Base-by-base conservation (phyloP, 2,888 invertebrate species). In the Brachyptera risi region DNA sequence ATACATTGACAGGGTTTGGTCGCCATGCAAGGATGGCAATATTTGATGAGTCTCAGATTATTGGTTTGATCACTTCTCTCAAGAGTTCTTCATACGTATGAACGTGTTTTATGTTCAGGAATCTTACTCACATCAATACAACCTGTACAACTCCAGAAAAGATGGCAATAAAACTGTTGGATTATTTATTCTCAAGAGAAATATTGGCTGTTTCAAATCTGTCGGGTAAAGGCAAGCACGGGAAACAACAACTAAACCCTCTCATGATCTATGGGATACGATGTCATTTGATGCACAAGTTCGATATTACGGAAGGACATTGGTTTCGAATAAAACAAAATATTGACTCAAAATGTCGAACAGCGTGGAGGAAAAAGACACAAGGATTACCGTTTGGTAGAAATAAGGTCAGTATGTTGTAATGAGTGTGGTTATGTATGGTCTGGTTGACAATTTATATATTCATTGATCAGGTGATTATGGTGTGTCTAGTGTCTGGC, bases 291-390 rank as follows among this genome's bases (percentile, higher is more conserved):
- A 73, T 77, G 35, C 73, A 76, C 63, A 74, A 75, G 61, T 79
- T 79, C 70, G 72, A 72, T 38, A 76, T 79, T 40, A 73, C 75
- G n/a, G 78, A 78, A 64, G 72, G 73, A 63, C 77, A 79, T 64
- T 80, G 80, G 80, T 77, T 77, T 63, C 71, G 78, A 65, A 79
- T 80, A 57, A 78, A 78, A 68, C 78, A 77, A 67, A 79, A 79
- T 68, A 75, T 80, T 65, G 79, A 80, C 69, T 78, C 79, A 44
- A 80, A 80, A 67, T 80, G 80, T 68, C 71, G 79, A 35, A 77
- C 78, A 37, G 79, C 78, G 3, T 79, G 72, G 72, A 69, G 69
- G 44, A 70, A 69, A 59, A 70, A 69, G 65, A 27, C 59, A 13
- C 56, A 60, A 44, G 65, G 65, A 4, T 40, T 65, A 17, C 65